Base-by-base conservation (phyloP, 2,113 vertebrate species). In the Alectura lathami region DNA sequence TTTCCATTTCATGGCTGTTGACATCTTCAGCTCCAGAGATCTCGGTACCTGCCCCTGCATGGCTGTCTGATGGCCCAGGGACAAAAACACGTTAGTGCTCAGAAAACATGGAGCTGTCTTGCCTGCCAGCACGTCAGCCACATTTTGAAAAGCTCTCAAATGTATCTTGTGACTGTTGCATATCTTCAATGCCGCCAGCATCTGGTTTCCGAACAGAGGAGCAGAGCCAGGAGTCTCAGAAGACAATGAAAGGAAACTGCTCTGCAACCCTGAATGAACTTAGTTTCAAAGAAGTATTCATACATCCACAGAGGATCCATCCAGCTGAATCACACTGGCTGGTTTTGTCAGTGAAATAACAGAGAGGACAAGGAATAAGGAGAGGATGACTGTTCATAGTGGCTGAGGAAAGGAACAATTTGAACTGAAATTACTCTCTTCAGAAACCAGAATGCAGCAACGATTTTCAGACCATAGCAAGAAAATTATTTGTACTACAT, bases 171-270 rank as follows among this genome's bases (percentile, higher is more conserved):
- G 93, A 77, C 66, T n/a, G 9, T 64, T 79, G 45, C 50, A 24
- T 38, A 59, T 79, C 50, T 70, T 68, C 3, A 4, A 16, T 13
- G 57, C 66, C 89, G 89, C 69, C 89, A 92, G 81, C 91, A 85
- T 90, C 86, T 94, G 80, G 42, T 42, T 86, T 93, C 48, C 59
- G 47, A 94, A 59, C 5, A 3, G 67, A 85, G 57, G 78, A 85
- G 57, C 50, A 38, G 68, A 93, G 84, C 87, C 89, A 82, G 36
- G 40, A 91, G 62, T 77, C 64, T 86, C 64, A 43, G 76, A 86
- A 93, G 72, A 91, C 82, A 94, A 93, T 76, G 53, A 87, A 89
- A 94, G 63, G 84, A 94, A 92, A 77, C 45, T 62, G 66, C 32
- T 80, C 45, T 85, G 89, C 82, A 93, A 42, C 84, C 82, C 83